phyloP scores from a whole-genome alignment of 1,140 invertebrate genomes.

The Limonius californicus region DNA sequence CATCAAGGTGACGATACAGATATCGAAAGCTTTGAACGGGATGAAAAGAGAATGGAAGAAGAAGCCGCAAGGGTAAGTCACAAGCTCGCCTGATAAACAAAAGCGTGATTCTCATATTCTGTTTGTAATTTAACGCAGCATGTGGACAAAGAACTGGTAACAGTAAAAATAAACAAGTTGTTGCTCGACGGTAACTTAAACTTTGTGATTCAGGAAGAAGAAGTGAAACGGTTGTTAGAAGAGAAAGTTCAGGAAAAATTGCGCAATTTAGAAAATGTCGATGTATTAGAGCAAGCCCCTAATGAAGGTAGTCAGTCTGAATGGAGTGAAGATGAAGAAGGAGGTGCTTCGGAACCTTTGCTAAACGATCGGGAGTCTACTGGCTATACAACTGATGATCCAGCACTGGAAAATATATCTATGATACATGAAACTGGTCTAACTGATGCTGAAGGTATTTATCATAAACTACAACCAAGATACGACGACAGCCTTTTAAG shows the following conservation, averaged over 20 bases:
- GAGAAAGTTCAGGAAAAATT: slow-evolving; percentile 46
- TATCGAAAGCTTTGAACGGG: slow-evolving; percentile 50
- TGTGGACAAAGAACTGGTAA: slow-evolving; percentile 42
- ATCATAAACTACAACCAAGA: no score
- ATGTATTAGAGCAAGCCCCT: slow-evolving; percentile 33
- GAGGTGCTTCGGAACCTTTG: slow-evolving; percentile 56
- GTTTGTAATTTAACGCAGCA: slow-evolving; percentile 30
- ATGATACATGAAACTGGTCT: slow-evolving; percentile 81
- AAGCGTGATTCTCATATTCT: not conserved
- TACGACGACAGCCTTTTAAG: no score
- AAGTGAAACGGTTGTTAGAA: slow-evolving; percentile 51
- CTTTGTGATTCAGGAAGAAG: slow-evolving; percentile 48
- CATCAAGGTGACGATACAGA: slow-evolving; percentile 40
- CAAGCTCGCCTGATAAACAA: not conserved
- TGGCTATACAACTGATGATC: slow-evolving; percentile 79
- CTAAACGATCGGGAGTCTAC: slow-evolving; percentile 62
- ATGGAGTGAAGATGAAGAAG: slow-evolving; percentile 68
- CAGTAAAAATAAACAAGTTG: not conserved
- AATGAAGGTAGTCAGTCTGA: slow-evolving; percentile 65
- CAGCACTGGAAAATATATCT: slow-evolving; percentile 76
- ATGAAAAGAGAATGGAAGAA: slow-evolving; percentile 50
- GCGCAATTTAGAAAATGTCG: slow-evolving; percentile 39
- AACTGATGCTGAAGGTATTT: slow-evolving; percentile 76
- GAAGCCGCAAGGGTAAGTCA: slow-evolving; percentile 45
- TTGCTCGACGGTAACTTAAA: not conserved